Evolutionary conservation across 2,797 vertebrate genomes (phyloP), one percentile per base, ranked within the genome.

Genomic region (Amphiprion clarkii): DNA sequence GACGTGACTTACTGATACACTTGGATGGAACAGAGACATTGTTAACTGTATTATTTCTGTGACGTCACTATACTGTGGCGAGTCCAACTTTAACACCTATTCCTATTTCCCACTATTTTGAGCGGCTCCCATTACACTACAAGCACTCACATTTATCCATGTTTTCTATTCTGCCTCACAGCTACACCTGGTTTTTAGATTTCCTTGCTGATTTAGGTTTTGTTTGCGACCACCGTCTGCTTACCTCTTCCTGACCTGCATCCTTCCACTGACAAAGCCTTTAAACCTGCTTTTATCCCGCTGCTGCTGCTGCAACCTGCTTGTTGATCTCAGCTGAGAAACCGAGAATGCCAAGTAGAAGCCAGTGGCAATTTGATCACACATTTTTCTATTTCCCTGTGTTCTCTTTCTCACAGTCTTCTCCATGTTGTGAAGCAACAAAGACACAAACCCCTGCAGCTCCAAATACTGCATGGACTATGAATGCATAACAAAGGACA

Each of bases 361-460:
- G 65, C 25, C 17, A 21, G 31, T 31, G 3, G 7, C 5, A 56
- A 46, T 33, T 5, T 16, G 12, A 21, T 56, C 25, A 23, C 14
- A 44, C n/a, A 42, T 54, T 27, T 25, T 39, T 39, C 36, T 39
- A 12, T 39, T 55, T 21, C 39, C 9, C 5, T 71, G 6, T 4
- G 40, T 40, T 71, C 14, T 11, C 29, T 70, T 40, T 64, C 3
- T 54, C 40, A 7, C n/a, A 0, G 0, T 95, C 85, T 96, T 94
- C 39, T 96, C 19, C 4, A 95, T 94, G 69, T 96, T 96, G 86
- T 95, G 94, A 61, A 93, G 0, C 0, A 96, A 95, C 95, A 48
- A 92, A 93, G 19, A 95, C 78, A 0, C 95, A 96, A 55, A 3
- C 48, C 9, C n/a, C 29, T 94, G 92, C 68, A 96, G 88, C 75